These are phyloP conservation scores for Machimus atricapillus DNA, from an alignment of 2,888 invertebrate species.

Conservation along the genomic window DNA sequence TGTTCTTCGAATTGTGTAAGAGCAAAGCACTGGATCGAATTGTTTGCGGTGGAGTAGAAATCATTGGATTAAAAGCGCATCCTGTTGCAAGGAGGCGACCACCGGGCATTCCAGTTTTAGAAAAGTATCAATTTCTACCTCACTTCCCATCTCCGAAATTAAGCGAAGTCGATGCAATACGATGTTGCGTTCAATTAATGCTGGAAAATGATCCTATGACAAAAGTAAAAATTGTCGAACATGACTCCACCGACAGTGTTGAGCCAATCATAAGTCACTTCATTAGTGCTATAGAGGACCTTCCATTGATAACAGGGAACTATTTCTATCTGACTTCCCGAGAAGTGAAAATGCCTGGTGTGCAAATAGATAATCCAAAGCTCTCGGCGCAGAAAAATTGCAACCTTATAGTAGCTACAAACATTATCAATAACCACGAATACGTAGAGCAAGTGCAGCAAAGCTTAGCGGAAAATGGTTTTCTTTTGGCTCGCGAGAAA, in stretches of 20 bases:
- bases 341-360: conserved; percentile 60
- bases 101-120: conserved; percentile 77
- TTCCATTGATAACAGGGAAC: conserved; percentile 75
- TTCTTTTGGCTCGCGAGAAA: conserved; percentile 69
- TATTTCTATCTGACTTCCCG: conserved; percentile 64
- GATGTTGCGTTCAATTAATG: conserved; percentile 72
- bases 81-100: conserved; percentile 74
- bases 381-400: conserved; percentile 59
- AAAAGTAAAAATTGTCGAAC: conserved; percentile 70
- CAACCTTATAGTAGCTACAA: conserved; percentile 54
- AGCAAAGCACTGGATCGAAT: conserved; percentile 55
- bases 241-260: conserved; percentile 62
- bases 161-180: conserved; percentile 63
- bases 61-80: conserved; percentile 78
- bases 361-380: conserved; percentile 71
- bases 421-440: conserved; percentile 50
- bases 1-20: conserved; percentile 56
- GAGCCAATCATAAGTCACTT: conserved; percentile 67
- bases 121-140: conserved; percentile 77
- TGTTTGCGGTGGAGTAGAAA: conserved; percentile 78
- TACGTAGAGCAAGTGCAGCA: conserved; percentile 63
- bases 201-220: conserved; percentile 73
- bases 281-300: conserved; percentile 69
- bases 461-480: conserved; percentile 68
- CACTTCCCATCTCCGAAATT: conserved; percentile 62